These are phyloP conservation scores for Enteromius unitaeniatus DNA, from an alignment of 2,797 vertebrate genomes.

Conservation along the genomic window DNA sequence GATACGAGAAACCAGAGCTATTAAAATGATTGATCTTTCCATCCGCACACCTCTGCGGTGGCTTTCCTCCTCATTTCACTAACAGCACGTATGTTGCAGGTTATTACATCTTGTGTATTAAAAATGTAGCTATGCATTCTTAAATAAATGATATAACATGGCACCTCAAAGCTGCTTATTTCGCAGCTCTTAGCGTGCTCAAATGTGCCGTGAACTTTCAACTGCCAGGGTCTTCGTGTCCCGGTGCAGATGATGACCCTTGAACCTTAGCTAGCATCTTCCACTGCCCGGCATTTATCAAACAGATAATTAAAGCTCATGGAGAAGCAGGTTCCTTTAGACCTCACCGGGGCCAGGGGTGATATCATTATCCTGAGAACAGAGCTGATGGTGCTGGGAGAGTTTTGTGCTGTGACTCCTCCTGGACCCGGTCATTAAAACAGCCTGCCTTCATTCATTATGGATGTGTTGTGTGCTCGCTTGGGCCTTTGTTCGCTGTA, in stretches of 20 bases:
- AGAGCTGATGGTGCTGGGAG: slow-evolving; percentile 51
- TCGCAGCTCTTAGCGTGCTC: not conserved
- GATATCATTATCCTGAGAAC: slow-evolving; percentile 74
- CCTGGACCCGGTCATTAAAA: slow-evolving; percentile 71
- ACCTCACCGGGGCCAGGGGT: slow-evolving; percentile 67
- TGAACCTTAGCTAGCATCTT: slow-evolving; percentile 18
- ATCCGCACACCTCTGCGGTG: slow-evolving; percentile 8
- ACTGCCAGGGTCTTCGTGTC: not conserved
- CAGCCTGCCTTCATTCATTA: slow-evolving; percentile 74
- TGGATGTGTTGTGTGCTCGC: slow-evolving; percentile 72
- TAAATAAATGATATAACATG: slow-evolving; percentile 43
- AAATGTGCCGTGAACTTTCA: not conserved
- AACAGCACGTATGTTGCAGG: slow-evolving; percentile 18
- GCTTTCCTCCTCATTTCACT: slow-evolving; percentile 31
- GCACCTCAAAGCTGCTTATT: slow-evolving; percentile 22
- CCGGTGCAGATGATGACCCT: slow-evolving; percentile 25
- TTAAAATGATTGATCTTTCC: slow-evolving; percentile 74
- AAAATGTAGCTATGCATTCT: slow-evolving; percentile 15
- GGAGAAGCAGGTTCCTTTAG: slow-evolving; percentile 58
- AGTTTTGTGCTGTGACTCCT: slow-evolving; percentile 51
- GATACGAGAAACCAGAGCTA: slow-evolving; percentile 66
- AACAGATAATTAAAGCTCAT: slow-evolving; percentile 69
- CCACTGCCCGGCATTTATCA: slow-evolving; percentile 66
- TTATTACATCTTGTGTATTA: slow-evolving; percentile 35
- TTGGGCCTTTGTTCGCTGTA: slow-evolving; percentile 62